Conservation (phyloP, 2,888 invertebrate genomes). For the Lathronympha strigana region DNA sequence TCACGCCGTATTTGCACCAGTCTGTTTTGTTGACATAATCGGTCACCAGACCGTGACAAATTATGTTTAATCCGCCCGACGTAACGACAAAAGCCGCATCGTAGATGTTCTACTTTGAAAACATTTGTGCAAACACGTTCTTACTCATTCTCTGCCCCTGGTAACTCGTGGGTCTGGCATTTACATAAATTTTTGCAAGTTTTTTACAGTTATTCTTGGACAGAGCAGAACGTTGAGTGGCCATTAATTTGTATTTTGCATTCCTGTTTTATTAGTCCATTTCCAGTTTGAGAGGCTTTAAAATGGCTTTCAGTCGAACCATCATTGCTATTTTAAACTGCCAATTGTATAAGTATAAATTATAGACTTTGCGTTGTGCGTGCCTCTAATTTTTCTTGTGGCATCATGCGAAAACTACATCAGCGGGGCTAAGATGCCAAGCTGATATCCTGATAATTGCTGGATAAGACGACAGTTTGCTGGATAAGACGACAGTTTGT, state of each 20-base stretch:
- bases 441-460: too few species aligned
- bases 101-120: slow-evolving; percentile 32
- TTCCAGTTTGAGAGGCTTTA: slow-evolving; percentile 2
- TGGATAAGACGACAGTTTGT: too few species aligned
- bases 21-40: slow-evolving; percentile 40
- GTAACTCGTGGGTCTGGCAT: slow-evolving; percentile 7
- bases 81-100: slow-evolving; percentile 30
- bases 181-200: slow-evolving; percentile 29
- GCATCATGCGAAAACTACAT: background rate
- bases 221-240: slow-evolving; percentile 7
- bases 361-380: background rate
- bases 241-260: slow-evolving; percentile 5
- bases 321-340: slow-evolving; percentile 4
- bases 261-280: background rate
- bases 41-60: slow-evolving; percentile 36
- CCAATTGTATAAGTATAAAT: too few species aligned
- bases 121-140: slow-evolving; percentile 34
- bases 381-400: slow-evolving; percentile 15
- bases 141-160: slow-evolving; percentile 27
- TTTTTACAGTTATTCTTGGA: slow-evolving; percentile 24
- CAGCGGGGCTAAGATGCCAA: too few species aligned
- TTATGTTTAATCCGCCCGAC: slow-evolving; percentile 36
- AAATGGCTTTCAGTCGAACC: slow-evolving; percentile 8
- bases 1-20: slow-evolving; percentile 33
- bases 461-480: too few species aligned